These are phyloP conservation scores for Diadromus collaris DNA, from an alignment of 2,888 invertebrate species.

Conservation along the genomic window DNA sequence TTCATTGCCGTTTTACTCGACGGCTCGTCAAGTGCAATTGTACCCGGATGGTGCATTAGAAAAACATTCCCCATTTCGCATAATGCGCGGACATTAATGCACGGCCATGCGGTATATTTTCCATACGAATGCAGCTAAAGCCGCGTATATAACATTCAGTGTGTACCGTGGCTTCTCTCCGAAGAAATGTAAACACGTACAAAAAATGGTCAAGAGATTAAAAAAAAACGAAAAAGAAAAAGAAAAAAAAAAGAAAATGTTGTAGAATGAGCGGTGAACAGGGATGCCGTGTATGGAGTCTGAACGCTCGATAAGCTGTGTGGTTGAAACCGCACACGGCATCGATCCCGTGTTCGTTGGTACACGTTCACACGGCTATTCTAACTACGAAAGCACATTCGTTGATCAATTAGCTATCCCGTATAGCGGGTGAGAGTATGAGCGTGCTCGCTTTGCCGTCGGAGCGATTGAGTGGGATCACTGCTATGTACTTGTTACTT, in stretches of 20 bases:
- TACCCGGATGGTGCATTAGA: too few relatives aligned
- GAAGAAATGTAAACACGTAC: too few relatives aligned
- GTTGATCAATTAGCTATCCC: slow-evolving; percentile 40
- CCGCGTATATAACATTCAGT: too few relatives aligned
- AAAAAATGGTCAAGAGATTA: too few relatives aligned
- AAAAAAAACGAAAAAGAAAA: not conserved
- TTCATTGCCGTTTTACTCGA: too few relatives aligned
- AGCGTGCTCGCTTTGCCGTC: not conserved
- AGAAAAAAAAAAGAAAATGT: not conserved
- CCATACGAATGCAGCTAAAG: too few relatives aligned
- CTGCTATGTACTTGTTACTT: not conserved
- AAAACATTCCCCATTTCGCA: too few relatives aligned
- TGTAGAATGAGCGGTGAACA: not conserved
- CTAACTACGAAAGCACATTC: slow-evolving; percentile 36
- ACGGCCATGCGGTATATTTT: too few relatives aligned
- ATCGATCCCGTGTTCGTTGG: slow-evolving; percentile 50
- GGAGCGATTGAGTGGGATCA: slow-evolving; percentile 4
- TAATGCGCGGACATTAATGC: too few relatives aligned
- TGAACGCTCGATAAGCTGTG: slow-evolving; percentile 45
- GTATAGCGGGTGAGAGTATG: not conserved
- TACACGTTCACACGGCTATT: slow-evolving; percentile 28
- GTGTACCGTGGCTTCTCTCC: too few relatives aligned
- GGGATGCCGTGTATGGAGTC: slow-evolving; percentile 20
- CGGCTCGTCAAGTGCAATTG: too few relatives aligned
- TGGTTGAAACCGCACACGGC: slow-evolving; percentile 9